A percentile compares a stretch with the other conserved stretches of the same genome.
These are phyloP conservation scores for Anolis sagrei DNA, from an alignment of 2,113 vertebrate genomes.

Conservation along the genomic window DNA sequence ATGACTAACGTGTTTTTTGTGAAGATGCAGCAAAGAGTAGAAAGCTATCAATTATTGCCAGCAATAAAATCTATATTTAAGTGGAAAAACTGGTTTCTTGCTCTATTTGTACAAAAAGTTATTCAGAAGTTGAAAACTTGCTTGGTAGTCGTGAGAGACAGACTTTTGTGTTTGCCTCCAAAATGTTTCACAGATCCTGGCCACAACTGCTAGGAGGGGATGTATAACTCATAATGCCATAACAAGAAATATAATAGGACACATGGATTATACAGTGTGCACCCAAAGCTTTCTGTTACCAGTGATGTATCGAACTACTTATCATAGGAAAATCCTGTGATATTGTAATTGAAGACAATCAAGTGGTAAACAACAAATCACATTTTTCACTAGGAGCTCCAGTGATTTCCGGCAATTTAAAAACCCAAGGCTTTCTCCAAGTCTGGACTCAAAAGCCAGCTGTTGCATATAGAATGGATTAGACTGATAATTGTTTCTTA, in stretches of 20 bases:
- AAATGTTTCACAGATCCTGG: not conserved
- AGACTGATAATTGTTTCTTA: constrained; percentile 7
- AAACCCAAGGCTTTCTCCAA: not conserved
- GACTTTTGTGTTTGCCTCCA: not conserved
- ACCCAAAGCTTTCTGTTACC: not conserved
- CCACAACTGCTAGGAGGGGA: not conserved
- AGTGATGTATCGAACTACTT: not conserved
- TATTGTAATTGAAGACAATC: constrained; percentile 6
- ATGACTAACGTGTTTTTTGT: not conserved
- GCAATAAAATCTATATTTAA: not conserved
- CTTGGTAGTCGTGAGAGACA: not conserved
- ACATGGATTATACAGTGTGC: not conserved
- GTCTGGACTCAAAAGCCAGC: not conserved
- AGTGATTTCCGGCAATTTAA: not conserved
- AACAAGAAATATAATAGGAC: not conserved
- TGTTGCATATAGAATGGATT: not conserved
- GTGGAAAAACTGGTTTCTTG: not conserved
- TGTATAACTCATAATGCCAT: not conserved
- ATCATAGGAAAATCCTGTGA: not conserved
- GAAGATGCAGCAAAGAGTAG: not conserved
- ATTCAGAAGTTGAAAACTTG: not conserved
- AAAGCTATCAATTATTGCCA: not conserved
- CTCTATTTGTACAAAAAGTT: not conserved
- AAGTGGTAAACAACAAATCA: not conserved
- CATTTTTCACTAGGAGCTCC: not conserved